These are phyloP conservation scores for Drosophila mayri DNA, from an alignment of 1,140 invertebrate genomes.

Conservation along the genomic window DNA sequence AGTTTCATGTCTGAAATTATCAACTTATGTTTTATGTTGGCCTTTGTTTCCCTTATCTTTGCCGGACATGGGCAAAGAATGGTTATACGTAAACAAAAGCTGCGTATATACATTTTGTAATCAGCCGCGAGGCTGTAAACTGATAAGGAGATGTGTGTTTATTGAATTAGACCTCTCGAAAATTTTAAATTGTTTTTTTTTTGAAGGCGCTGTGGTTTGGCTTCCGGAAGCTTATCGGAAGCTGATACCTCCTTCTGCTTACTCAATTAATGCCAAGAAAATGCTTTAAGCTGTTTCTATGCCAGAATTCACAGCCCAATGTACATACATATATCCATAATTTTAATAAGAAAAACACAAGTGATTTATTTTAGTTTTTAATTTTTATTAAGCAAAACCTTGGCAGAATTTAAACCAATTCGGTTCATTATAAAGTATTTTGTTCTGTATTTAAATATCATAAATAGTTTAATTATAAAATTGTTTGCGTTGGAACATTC, in stretches of 20 bases:
- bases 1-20: not conserved
- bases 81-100: not conserved
- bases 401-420: slow-evolving; percentile 5
- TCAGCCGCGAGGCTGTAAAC: not conserved
- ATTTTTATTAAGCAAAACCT: not conserved
- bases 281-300: not conserved
- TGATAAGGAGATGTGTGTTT: not conserved
- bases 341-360: not conserved
- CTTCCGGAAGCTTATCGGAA: not conserved
- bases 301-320: not conserved
- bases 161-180: not conserved
- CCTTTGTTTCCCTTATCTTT: not conserved
- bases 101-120: not conserved
- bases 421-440: not conserved
- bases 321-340: too few species aligned
- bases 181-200: not conserved
- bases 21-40: not conserved
- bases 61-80: not conserved
- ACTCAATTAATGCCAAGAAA: not conserved
- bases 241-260: not conserved
- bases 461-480: slow-evolving; percentile 32
- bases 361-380: not conserved
- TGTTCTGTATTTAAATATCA: slow-evolving; percentile 18
- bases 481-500: slow-evolving; percentile 22
- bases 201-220: not conserved